These are phyloP conservation scores for Lottia gigantea DNA, from an alignment of 2,888 invertebrate species.

Conservation along the genomic window DNA sequence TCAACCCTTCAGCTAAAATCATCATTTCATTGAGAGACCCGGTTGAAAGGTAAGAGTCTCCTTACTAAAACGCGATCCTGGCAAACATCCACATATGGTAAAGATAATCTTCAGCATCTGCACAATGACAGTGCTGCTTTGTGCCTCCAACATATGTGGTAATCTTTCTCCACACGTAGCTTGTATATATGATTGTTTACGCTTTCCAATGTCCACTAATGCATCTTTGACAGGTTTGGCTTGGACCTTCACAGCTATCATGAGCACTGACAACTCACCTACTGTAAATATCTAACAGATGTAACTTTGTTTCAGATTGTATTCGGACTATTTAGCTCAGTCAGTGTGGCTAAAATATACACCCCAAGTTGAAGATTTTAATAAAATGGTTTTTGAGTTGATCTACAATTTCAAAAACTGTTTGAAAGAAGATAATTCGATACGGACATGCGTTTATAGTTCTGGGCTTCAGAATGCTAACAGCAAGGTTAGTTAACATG, in stretches of 20 bases:
- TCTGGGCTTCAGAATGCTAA: neutral
- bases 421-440: neutral
- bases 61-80: no score
- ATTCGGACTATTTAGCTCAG: slow-evolving; percentile 15
- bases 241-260: no score
- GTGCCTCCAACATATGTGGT: no score
- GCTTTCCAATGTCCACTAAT: no score
- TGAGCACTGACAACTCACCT: no score
- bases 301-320: slow-evolving; percentile 16
- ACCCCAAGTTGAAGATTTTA: slow-evolving; percentile 12
- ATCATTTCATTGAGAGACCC: slow-evolving; percentile 41
- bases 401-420: slow-evolving; percentile 11
- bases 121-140: no score
- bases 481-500: neutral
- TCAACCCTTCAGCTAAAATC: slow-evolving; percentile 39
- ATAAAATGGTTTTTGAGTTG: neutral
- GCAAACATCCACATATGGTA: neutral
- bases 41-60: slow-evolving; percentile 33
- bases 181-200: no score
- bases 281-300: neutral
- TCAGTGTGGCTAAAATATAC: neutral
- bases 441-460: slow-evolving; percentile 18
- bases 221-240: no score
- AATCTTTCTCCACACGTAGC: no score
- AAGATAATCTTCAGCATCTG: no score